These are phyloP conservation scores for Lottia gigantea DNA, from an alignment of 2,888 invertebrate genomes.

Conservation along the genomic window DNA sequence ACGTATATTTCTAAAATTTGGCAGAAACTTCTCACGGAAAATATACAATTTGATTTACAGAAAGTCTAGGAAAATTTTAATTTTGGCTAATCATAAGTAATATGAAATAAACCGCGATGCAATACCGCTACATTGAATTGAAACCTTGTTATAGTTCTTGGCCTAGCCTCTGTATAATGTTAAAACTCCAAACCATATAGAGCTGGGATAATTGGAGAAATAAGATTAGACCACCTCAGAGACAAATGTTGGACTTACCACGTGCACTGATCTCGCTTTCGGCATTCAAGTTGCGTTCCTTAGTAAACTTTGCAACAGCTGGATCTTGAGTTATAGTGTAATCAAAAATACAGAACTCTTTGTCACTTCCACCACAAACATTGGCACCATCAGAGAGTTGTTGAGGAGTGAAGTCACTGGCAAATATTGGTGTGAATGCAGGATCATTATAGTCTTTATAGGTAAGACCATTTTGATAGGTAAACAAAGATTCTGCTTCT, in stretches of 20 bases:
- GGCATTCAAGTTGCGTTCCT: slow-evolving; percentile 4
- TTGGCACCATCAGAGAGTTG: slow-evolving; percentile 7
- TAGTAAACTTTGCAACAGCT: slow-evolving; percentile 18
- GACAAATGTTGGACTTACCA: slow-evolving; percentile 3
- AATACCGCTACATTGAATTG: no score
- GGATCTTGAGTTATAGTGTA: slow-evolving; percentile 23
- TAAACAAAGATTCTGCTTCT: background rate
- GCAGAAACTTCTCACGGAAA: no score
- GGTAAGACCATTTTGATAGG: slow-evolving; percentile 12
- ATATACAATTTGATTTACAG: no score
- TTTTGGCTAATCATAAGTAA: no score
- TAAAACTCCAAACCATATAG: no score
- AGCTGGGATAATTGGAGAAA: no score
- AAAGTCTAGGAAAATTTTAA: no score
- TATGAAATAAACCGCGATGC: no score
- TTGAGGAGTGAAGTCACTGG: background rate
- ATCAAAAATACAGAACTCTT: slow-evolving; percentile 32
- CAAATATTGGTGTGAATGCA: slow-evolving; percentile 15
- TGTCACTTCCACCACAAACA: slow-evolving; percentile 25
- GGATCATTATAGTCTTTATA: slow-evolving; percentile 10
- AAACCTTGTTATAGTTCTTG: no score
- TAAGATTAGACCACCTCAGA: no score
- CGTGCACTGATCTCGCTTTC: slow-evolving; percentile 12
- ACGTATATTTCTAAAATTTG: no score
- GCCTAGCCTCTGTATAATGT: no score